Percentiles rank a stretch among this genome's conserved stretches.
Evolutionary conservation across 2,797 vertebrate species (phyloP).

Genomic region (Darevskia mixta): DNA sequence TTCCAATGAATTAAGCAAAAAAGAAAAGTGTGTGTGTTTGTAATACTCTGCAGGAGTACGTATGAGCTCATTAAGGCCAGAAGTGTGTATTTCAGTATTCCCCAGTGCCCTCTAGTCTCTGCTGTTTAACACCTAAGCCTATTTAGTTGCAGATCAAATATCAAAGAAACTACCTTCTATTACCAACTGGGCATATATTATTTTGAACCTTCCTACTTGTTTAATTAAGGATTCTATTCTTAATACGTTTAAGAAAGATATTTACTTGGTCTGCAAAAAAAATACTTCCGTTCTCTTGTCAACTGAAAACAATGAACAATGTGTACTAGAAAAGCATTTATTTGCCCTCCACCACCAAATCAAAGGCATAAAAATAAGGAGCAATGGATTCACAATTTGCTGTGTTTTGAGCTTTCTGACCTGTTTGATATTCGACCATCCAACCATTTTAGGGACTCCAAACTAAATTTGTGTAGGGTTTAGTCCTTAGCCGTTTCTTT

Average conservation of each 20-base stretch:
- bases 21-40: background rate
- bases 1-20: background rate
- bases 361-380: background rate
- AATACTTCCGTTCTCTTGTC: background rate
- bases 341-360: background rate
- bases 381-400: constrained; percentile 3
- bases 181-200: constrained; percentile 30
- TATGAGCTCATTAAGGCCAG: constrained; percentile 41
- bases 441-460: too few species aligned
- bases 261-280: background rate
- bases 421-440: background rate
- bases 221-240: constrained; percentile 13
- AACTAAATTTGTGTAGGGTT: too few species aligned
- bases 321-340: background rate
- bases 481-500: too few species aligned
- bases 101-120: background rate
- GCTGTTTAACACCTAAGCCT: constrained; percentile 40
- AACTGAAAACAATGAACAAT: background rate
- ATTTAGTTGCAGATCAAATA: constrained; percentile 51
- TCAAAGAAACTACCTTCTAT: constrained; percentile 20
- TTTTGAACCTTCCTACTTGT: constrained; percentile 21
- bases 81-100: constrained; percentile 28
- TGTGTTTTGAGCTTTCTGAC: background rate
- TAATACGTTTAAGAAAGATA: background rate
- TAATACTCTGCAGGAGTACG: background rate